Conservation (phyloP, 2,113 vertebrate genomes). For the Atrichornis clamosus region DNA sequence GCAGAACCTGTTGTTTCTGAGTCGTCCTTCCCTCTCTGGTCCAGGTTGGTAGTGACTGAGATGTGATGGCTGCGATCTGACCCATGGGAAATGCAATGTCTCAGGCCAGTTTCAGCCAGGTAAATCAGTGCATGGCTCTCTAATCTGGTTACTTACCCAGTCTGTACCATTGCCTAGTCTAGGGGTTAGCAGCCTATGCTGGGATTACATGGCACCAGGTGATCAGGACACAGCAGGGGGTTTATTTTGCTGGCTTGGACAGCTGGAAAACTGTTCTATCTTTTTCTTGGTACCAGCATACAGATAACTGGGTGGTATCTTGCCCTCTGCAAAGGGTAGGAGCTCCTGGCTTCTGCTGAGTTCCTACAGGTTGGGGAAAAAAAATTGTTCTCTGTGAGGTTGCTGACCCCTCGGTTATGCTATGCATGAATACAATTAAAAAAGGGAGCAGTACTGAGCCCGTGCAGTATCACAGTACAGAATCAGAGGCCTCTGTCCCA, state of each 20-base stretch:
- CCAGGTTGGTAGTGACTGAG: constrained; percentile 56
- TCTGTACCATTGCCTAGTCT: not conserved
- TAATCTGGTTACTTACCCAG: constrained; percentile 52
- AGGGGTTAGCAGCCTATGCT: not conserved
- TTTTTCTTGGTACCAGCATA: not conserved
- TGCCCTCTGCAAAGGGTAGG: not conserved
- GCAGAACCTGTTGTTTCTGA: constrained; percentile 45
- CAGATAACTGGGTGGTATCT: not conserved
- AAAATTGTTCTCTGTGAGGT: not conserved
- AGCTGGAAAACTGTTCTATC: not conserved
- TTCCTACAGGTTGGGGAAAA: not conserved
- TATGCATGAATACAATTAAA: constrained; percentile 4
- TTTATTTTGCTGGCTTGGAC: not conserved
- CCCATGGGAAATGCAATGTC: constrained; percentile 56
- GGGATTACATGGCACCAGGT: not conserved
- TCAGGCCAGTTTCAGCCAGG: constrained; percentile 63
- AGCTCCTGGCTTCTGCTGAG: not conserved
- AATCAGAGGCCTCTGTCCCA: not conserved
- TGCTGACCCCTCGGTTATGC: constrained; percentile 42
- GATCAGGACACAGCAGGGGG: not conserved
- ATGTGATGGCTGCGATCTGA: constrained; percentile 49
- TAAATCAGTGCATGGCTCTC: constrained; percentile 29
- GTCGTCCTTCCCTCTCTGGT: constrained; percentile 50
- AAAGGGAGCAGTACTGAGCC: not conserved
- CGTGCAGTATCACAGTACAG: not conserved